Evolutionary conservation across 1,140 invertebrate species (phyloP), one percentile per base, ranked within the genome.

Genomic region (Heliconius hermathena): DNA sequence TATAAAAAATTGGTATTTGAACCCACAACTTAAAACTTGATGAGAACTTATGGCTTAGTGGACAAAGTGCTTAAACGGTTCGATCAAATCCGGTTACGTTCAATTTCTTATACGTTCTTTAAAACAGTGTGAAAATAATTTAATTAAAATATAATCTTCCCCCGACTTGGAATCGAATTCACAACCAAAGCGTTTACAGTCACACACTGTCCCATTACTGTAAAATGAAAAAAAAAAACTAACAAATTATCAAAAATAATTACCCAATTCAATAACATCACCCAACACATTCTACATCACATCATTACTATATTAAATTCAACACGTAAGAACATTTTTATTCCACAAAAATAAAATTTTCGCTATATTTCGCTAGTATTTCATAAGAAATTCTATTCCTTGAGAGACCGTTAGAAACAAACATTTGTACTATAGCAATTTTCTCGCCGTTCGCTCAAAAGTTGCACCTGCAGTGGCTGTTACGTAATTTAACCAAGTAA

Each of bases 401-500:
- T 46, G 78, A 79, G 36, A 72, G 49, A 79, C 54, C 33, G 74
- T 73, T 72, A 70, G 79, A 73, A 73, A 75, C 79, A 80, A 80
- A 80, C 71, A 80, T 76, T 80, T 80, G 74, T 70, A 76, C 79
- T 33, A 75, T 54, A 76, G 22, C 79, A 80, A 80, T 80, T 80
- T 80, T 76, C 79, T 76, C 79, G 54, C 71, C 71, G 71, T 74
- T 46, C 79, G 36, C 52, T 57, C 79, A 76, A 29, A 80, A 70
- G 60, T 71, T 76, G 74, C 79, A 83, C 82, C 82, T 83, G 82
- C 77, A 75, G 57, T 74, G 38, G 38, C 81, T 79, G 74, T 76
- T 77, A 73, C 78, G 80, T 81, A 83, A 83, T 81, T 81, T 77
- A 72, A 72, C 79, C 78, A 54, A 81, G 79, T 78, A 81, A 81